A percentile compares a stretch with the other conserved stretches of the same genome.
These are phyloP conservation scores for Tenthredo mesomela DNA, from an alignment of 2,888 invertebrate species.

Conservation along the genomic window DNA sequence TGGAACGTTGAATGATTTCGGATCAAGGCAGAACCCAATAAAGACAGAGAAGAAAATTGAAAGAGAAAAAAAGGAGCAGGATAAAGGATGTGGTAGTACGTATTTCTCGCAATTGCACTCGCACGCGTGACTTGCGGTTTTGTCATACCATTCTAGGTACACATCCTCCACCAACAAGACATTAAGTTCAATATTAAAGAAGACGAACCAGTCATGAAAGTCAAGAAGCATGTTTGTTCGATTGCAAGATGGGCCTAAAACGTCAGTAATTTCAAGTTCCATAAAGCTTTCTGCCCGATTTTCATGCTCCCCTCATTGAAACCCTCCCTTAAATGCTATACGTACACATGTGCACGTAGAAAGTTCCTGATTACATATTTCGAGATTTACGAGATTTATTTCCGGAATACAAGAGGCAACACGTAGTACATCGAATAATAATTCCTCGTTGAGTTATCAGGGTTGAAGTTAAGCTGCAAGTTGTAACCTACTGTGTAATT, in stretches of 20 bases:
- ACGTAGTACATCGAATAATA: neutral
- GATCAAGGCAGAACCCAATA: constrained; percentile 17
- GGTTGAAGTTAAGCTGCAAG: neutral
- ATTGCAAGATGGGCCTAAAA: too few species aligned
- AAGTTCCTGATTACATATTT: too few species aligned
- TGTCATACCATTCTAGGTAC: neutral
- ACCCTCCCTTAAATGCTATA: too few species aligned
- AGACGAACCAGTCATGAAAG: neutral
- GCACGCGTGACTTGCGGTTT: constrained; percentile 21
- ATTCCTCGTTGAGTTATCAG: neutral
- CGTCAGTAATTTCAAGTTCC: neutral
- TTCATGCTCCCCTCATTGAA: neutral
- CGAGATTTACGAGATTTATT: constrained; percentile 14
- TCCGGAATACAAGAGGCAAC: neutral
- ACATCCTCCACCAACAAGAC: neutral
- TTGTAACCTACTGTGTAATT: too few species aligned
- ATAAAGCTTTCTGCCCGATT: neutral
- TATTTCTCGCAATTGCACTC: constrained; percentile 13
- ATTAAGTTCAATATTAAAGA: neutral
- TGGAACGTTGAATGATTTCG: constrained; percentile 32
- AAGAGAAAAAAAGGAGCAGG: neutral
- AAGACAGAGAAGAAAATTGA: neutral
- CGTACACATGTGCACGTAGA: too few species aligned
- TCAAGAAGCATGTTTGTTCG: neutral
- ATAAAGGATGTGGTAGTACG: neutral